Base-by-base conservation (phyloP, 1,140 invertebrate species). In the Psilanteris sp. region DNA sequence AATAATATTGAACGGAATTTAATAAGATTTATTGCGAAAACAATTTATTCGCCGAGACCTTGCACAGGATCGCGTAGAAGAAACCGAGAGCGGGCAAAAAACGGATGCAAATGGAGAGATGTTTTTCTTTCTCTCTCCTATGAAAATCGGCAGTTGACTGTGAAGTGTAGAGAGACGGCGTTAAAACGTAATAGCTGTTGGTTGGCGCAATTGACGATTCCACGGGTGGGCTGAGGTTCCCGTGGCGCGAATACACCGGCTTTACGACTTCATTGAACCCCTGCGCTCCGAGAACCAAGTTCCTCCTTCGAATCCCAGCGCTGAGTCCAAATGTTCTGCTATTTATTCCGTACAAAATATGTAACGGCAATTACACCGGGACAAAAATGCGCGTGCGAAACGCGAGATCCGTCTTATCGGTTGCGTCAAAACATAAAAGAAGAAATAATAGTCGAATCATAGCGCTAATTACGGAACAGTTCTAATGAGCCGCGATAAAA, bases 131-230 rank as follows among this genome's bases (percentile, higher is more conserved):
- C n/a, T n/a, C n/a, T 36, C 39, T 32, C 18, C 68, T 73, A 79
- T 68, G 79, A 72, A 82, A 81, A 81, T 85, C 78, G 72, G 68
- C 50, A 77, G 68, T 62, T 59, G 55, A 59, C 70, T 78, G 72
- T 67, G 48, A 62, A 74, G 62, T 55, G 34, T 43, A 61, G 57
- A 67, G 73, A 81, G 68, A 80, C 80, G 81, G 77, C 72, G 83
- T 85, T 86, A 84, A 71, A 81, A 85, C 55, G 72, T 85, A 86
- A 87, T 87, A 77, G 77, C 46, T 67, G 66, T 79, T 77, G 79
- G 74, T 79, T 84, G 83, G 79, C 68, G 78, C 84, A 85, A 86
- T 86, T 81, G 83, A 86, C 81, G 81, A 84, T 87, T 81, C 83
- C 78, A 78, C 81, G 82, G 85, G 81, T 83, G 83, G 82, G 79